phyloP scores from a whole-genome alignment of 2,888 invertebrate genomes.

The Andrena flavipes region DNA sequence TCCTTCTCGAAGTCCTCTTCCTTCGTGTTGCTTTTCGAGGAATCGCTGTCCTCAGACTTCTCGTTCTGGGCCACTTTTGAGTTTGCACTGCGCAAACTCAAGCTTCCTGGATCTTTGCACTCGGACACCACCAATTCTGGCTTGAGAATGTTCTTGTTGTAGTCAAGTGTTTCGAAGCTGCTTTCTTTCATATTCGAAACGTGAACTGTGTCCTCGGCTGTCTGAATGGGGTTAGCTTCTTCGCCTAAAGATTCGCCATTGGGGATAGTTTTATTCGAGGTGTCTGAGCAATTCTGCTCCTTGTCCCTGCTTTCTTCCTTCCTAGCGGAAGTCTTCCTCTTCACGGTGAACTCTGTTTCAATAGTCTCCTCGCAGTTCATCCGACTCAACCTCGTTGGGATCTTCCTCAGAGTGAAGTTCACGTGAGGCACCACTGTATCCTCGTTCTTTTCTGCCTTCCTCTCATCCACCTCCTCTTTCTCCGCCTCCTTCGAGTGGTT shows the following conservation, averaged over 20 bases:
- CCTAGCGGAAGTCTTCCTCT: constrained; percentile 13
- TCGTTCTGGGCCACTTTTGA: neutral
- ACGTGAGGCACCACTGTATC: constrained; percentile 51
- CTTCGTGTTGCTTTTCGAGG: neutral
- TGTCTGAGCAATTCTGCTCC: neutral
- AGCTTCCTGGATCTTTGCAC: neutral
- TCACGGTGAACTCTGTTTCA: constrained; percentile 68
- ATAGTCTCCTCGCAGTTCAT: constrained; percentile 58
- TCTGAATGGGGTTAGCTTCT: neutral
- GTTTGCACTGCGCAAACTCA: neutral
- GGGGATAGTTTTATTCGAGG: neutral
- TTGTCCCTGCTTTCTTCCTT: constrained; percentile 32
- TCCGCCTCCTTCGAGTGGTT: constrained; percentile 29
- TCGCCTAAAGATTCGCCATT: neutral
- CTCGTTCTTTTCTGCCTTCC: constrained; percentile 46
- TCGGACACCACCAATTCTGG: constrained; percentile 60
- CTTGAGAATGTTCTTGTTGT: constrained; percentile 30
- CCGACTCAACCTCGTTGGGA: constrained; percentile 32
- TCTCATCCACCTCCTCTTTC: constrained; percentile 61
- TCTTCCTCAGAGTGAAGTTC: constrained; percentile 65
- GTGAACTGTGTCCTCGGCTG: neutral
- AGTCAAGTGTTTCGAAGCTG: neutral
- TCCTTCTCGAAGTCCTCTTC: constrained; percentile 34
- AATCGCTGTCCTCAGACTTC: neutral
- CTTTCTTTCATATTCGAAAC: neutral